These are phyloP conservation scores for Syngnathus rostellatus DNA, from an alignment of 2,797 vertebrate genomes.

Conservation along the genomic window DNA sequence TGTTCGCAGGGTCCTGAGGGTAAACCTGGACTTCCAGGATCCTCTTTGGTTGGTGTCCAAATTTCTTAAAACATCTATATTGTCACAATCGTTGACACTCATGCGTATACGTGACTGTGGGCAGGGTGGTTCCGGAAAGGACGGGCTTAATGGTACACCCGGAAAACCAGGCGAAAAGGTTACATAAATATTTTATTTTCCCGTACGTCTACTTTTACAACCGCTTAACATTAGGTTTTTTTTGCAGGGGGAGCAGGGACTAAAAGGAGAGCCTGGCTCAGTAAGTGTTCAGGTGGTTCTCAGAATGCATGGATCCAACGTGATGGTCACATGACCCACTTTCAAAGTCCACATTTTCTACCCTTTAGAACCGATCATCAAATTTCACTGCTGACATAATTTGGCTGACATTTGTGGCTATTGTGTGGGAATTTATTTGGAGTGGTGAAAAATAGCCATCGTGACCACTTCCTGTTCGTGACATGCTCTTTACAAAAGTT, in stretches of 20 bases:
- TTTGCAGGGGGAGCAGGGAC: slow-evolving; percentile 67
- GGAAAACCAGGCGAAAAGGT: slow-evolving; percentile 69
- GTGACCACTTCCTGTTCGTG: too few relatives aligned
- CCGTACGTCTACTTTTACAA: background rate
- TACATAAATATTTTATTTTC: background rate
- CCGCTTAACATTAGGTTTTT: background rate
- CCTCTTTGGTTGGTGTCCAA: slow-evolving; percentile 48
- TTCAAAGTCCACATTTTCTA: too few relatives aligned
- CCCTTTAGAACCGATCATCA: too few relatives aligned
- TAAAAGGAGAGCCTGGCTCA: slow-evolving; percentile 60
- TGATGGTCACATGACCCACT: too few relatives aligned
- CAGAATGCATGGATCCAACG: too few relatives aligned
- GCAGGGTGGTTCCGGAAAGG: slow-evolving; percentile 57
- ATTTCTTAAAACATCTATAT: too few relatives aligned
- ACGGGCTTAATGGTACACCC: slow-evolving; percentile 50
- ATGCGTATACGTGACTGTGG: background rate
- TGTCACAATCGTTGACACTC: background rate
- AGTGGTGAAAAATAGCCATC: too few relatives aligned
- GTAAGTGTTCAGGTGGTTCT: slow-evolving; percentile 48
- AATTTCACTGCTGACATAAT: too few relatives aligned
- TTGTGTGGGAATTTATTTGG: too few relatives aligned
- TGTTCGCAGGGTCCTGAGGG: slow-evolving; percentile 69
- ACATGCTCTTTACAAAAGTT: too few relatives aligned
- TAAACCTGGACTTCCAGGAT: slow-evolving; percentile 66
- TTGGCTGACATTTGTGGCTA: too few relatives aligned